A percentile compares a stretch with the other conserved stretches of the same genome.
Evolutionary conservation across 2,113 vertebrate genomes (phyloP).

Genomic region (Dicrurus megarhynchus): DNA sequence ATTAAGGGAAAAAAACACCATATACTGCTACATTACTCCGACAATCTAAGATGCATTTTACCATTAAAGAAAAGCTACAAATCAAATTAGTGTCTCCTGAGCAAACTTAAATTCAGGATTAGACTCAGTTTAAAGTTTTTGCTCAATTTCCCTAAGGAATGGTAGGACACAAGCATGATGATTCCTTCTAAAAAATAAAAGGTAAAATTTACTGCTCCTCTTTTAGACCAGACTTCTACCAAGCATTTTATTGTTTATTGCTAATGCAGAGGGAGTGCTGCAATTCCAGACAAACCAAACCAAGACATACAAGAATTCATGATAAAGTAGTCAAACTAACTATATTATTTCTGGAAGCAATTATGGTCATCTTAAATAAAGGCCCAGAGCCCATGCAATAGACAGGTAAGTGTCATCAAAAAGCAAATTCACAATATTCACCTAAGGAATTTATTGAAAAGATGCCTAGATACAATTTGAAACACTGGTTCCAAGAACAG

Average conservation of each 20-base stretch:
- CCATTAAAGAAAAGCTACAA: neutral
- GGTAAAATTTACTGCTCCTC: neutral
- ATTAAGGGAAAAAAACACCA: rapidly evolving
- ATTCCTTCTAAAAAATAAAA: neutral
- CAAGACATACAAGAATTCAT: neutral
- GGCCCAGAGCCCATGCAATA: neutral
- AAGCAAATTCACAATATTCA: neutral
- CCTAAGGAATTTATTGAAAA: neutral
- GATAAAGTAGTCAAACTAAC: neutral
- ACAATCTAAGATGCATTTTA: neutral
- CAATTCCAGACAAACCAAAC: neutral
- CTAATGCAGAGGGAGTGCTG: neutral
- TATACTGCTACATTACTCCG: neutral
- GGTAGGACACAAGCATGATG: neutral
- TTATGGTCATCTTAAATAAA: neutral
- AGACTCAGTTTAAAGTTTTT: neutral
- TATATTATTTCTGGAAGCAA: neutral
- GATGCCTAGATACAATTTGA: neutral
- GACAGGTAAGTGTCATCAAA: neutral
- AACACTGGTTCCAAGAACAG: neutral
- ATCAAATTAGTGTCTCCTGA: neutral
- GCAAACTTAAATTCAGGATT: neutral
- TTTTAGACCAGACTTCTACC: neutral
- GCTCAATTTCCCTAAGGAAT: neutral
- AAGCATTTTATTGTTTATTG: neutral